Evolutionary conservation across 2,113 vertebrate species (phyloP).

Genomic region (Marmota monax): DNA sequence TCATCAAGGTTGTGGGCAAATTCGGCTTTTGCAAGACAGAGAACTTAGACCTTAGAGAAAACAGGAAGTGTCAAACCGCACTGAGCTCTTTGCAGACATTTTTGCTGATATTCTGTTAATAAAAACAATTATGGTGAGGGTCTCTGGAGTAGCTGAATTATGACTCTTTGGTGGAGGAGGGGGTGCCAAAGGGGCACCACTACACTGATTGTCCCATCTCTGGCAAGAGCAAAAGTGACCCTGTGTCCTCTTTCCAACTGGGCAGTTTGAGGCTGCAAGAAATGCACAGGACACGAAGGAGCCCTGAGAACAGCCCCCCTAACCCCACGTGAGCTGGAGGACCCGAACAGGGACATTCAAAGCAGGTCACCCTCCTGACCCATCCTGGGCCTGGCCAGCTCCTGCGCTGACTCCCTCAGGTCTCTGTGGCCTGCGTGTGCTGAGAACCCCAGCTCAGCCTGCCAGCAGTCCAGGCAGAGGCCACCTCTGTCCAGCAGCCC

Average conservation of each 20-base stretch:
- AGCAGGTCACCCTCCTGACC: background rate
- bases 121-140: too few relatives aligned
- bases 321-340: rapidly evolving
- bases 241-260: rapidly evolving
- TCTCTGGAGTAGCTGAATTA: too few relatives aligned
- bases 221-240: background rate
- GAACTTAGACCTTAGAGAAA: too few relatives aligned
- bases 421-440: rapidly evolving
- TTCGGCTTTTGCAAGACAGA: too few relatives aligned
- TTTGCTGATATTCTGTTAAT: too few relatives aligned
- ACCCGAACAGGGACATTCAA: rapidly evolving
- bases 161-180: too few relatives aligned
- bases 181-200: too few relatives aligned
- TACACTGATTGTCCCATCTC: background rate
- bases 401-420: background rate
- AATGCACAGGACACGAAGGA: rapidly evolving
- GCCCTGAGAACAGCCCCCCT: rapidly evolving
- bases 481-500: background rate
- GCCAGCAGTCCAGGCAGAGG: too few relatives aligned
- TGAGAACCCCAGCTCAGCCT: background rate
- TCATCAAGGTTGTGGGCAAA: too few relatives aligned
- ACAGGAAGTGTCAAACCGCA: too few relatives aligned
- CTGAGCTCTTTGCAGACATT: too few relatives aligned
- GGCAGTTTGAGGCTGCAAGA: background rate
- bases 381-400: too few relatives aligned